These are phyloP conservation scores for Clistopyga incitator DNA, from an alignment of 2,888 invertebrate genomes.

Conservation along the genomic window DNA sequence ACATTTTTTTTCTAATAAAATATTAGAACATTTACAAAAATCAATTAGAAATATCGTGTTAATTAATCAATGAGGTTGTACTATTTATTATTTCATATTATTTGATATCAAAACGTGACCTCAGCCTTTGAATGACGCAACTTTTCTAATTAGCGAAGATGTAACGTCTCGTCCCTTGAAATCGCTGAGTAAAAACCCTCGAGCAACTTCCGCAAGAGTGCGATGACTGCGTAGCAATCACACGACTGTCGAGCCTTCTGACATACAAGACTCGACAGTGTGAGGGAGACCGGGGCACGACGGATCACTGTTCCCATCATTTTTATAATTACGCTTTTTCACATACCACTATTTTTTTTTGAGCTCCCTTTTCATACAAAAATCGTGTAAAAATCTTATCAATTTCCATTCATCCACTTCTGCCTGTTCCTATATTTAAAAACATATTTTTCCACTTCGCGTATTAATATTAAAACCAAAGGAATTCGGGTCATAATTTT, in stretches of 20 bases:
- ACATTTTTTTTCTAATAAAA: no score
- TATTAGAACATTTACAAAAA: neutral
- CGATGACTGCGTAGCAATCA: neutral
- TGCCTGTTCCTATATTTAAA: no score
- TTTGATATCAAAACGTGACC: slow-evolving; percentile 3
- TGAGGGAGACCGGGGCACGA: neutral
- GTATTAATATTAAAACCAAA: no score
- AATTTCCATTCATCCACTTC: no score
- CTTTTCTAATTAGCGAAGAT: slow-evolving; percentile 20
- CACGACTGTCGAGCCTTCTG: no score
- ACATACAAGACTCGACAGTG: neutral
- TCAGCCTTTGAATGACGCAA: neutral
- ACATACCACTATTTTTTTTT: no score
- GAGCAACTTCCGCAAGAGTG: slow-evolving; percentile 20
- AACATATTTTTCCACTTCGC: no score
- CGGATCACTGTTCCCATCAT: no score
- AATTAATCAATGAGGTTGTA: neutral
- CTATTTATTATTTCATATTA: neutral
- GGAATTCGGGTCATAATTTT: no score
- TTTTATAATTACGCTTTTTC: no score
- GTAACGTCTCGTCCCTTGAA: neutral
- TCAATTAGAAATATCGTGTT: neutral
- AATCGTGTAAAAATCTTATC: no score
- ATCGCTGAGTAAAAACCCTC: slow-evolving; percentile 15
- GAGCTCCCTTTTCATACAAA: no score